Base-by-base conservation (phyloP, 2,797 vertebrate genomes). In the Paratrypauchen microcephalus region DNA sequence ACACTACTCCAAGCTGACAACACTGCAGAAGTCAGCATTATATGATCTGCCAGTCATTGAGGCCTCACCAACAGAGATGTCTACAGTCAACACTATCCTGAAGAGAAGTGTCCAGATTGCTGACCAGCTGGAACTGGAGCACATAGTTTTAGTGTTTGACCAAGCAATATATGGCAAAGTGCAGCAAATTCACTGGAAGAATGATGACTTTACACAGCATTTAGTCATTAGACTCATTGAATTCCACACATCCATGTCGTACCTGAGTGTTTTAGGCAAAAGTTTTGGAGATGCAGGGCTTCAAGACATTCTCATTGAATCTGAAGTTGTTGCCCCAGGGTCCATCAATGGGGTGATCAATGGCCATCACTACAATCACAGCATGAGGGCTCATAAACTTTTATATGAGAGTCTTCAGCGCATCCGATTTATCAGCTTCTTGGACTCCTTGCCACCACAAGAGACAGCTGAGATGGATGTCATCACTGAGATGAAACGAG, bases 241-340 rank as follows among this genome's bases (percentile, higher is more conserved):
- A 8, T 72, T 72, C 56, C 70, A 77, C 24, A 69, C 61, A 69
- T 11, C 13, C 4, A 77, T 66, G 67, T 55, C 56, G 21, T 73
- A 23, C 24, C 56, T 72, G 13, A 45, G 61, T 12, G 64, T 67
- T n/a, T 64, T 77, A 50, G 58, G 76, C 5, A 50, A 12, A 74
- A 73, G 50, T 23, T 19, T 36, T 77, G 13, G 5, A 18, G 48
- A 50, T 73, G 64, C 71, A 4, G 68, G 75, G 15, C 45, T 77
- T 59, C 67, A 73, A 30, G 67, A 78, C 57, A 45, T 41, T 11
- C 39, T 41, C 8, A 41, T 41, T 41, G 39, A 41, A 41, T 41
- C 39, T 11, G 39, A 13, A 6, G 65, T 74, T 60, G 68, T 74
- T 3, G 71, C 68, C 6, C 24, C 68, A 24, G 65, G 59, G 0